These are phyloP conservation scores for Ptychoptera albimana DNA, from an alignment of 2,888 invertebrate species.

Conservation along the genomic window DNA sequence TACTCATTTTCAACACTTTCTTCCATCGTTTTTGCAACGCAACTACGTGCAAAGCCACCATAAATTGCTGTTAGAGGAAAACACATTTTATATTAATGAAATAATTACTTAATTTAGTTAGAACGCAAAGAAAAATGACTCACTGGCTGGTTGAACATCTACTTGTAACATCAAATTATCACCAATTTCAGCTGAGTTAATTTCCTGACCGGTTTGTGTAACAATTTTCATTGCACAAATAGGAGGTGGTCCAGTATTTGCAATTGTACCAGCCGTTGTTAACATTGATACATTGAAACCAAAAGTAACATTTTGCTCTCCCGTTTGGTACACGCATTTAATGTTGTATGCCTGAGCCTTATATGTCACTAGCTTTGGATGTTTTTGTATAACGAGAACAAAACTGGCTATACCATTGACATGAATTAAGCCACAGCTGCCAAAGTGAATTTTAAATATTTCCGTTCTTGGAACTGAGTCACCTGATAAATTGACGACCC, in stretches of 20 bases:
- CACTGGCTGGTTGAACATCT: slow-evolving; percentile 62
- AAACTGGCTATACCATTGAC: slow-evolving; percentile 85
- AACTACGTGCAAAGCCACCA: slow-evolving; percentile 84
- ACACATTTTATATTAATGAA: neutral
- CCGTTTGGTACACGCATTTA: slow-evolving; percentile 87
- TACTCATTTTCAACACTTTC: slow-evolving; percentile 79
- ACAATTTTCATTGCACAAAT: slow-evolving; percentile 86
- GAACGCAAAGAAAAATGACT: slow-evolving; percentile 25
- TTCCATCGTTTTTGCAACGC: slow-evolving; percentile 85
- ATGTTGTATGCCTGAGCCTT: slow-evolving; percentile 94
- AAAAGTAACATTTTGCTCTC: slow-evolving; percentile 79
- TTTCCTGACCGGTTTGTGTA: slow-evolving; percentile 70
- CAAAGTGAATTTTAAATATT: slow-evolving; percentile 78
- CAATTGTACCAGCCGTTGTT: slow-evolving; percentile 87
- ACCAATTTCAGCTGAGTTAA: slow-evolving; percentile 82
- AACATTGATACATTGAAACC: slow-evolving; percentile 93
- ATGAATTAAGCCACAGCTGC: slow-evolving; percentile 81
- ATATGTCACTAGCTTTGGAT: slow-evolving; percentile 87
- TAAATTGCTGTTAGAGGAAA: slow-evolving; percentile 51
- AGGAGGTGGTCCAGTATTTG: slow-evolving; percentile 87
- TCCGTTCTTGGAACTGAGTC: slow-evolving; percentile 50
- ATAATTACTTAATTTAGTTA: slow-evolving; percentile 1
- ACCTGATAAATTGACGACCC: slow-evolving; percentile 59
- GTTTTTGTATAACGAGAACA: slow-evolving; percentile 88
- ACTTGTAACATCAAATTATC: slow-evolving; percentile 76